Evolutionary conservation across 2,797 vertebrate genomes (phyloP), one percentile per base, ranked within the genome.

Genomic region (Thaleichthys pacificus): DNA sequence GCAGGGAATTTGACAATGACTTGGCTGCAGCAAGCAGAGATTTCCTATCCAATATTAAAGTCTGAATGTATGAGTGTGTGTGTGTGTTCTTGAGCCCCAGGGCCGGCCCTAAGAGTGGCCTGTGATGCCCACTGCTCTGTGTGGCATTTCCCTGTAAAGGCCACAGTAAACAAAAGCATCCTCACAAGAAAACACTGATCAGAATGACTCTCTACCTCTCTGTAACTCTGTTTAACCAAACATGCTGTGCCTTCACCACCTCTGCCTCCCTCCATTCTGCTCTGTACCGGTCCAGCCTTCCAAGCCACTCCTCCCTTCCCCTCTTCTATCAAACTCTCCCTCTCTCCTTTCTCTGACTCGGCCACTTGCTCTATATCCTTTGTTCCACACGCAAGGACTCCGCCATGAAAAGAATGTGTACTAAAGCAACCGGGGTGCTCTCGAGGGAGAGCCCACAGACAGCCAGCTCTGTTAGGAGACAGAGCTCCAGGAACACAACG

Each of bases 131-230:
- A 80, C 67, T 78, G 79, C 68, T 76, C 72, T 76, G 70, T 79
- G 80, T 90, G 88, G 89, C 89, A 90, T 91, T 91, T 88, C 67
- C 80, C 69, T 60, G 79, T 84, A 89, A 90, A 92, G 88, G 89
- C 80, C 85, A 90, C 61, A 77, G 84, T 86, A 85, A 88, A 92
- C 80, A 92, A 78, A 80, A 78, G 78, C 76, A 66, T 82, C 76
- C 83, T 83, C 80, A 68, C 73, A 70, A 77, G 81, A 77, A 84
- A n/a, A 60, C 1, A 73, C 61, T 80, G 65, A 77, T 71, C 66
- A 6, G 8, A 11, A 68, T 17, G 6, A n/a, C 1, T 72, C 61
- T 76, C 72, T 22, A 66, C 62, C 64, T 82, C 77, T 28, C 21
- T 26, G 15, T 61, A 73, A 24, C 21, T 35, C 32, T 8, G 8